These are phyloP conservation scores for Melanargia galathea DNA, from an alignment of 2,888 invertebrate genomes.

Conservation along the genomic window DNA sequence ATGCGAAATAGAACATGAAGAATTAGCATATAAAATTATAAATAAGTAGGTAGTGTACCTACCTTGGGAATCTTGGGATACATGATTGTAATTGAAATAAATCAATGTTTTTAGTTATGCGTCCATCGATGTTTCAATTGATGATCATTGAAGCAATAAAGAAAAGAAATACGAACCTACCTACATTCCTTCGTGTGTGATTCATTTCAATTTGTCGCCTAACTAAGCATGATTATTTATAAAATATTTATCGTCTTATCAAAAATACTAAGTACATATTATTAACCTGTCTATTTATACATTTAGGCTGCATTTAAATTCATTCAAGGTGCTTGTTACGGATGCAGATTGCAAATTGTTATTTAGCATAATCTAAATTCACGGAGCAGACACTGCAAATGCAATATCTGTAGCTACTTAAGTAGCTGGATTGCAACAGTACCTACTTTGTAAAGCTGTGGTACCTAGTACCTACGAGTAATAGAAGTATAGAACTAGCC, in stretches of 20 bases:
- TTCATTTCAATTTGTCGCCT: neutral
- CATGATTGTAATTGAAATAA: neutral
- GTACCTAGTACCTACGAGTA: no score
- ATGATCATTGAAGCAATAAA: neutral
- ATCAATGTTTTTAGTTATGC: neutral
- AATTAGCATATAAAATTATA: no score
- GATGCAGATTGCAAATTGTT: neutral
- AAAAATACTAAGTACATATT: no score
- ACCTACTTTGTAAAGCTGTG: no score
- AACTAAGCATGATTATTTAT: neutral
- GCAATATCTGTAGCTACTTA: neutral
- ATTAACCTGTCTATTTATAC: neutral
- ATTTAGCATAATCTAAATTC: neutral
- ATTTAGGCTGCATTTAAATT: neutral
- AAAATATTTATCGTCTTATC: neutral
- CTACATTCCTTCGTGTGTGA: neutral
- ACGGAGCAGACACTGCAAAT: neutral
- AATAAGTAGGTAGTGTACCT: no score
- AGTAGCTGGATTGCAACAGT: no score
- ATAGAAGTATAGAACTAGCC: no score
- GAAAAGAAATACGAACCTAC: slow-evolving; percentile 2
- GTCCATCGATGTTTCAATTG: neutral
- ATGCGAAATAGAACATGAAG: no score
- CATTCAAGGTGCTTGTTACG: neutral
- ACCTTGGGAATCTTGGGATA: no score